Percentiles rank a stretch among this genome's conserved stretches.
phyloP scores from a whole-genome alignment of 2,113 vertebrate species.

The Microtus ochrogaster region DNA sequence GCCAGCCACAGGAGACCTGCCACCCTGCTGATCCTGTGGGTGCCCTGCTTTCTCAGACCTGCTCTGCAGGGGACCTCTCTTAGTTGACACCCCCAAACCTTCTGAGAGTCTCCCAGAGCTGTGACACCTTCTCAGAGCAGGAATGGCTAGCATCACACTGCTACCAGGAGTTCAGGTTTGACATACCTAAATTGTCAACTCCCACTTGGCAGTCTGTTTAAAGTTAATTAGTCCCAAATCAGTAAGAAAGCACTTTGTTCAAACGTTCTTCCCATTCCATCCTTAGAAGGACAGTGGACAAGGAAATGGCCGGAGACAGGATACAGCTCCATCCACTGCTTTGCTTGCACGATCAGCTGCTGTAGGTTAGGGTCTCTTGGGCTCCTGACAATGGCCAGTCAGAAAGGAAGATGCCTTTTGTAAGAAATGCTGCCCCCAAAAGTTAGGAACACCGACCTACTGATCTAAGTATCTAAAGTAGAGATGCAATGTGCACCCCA shows the following conservation, averaged over 20 bases:
- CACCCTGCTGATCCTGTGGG: not conserved
- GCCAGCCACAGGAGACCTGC: not conserved
- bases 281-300: not conserved
- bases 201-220: not conserved
- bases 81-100: not conserved
- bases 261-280: not conserved
- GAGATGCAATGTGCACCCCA: rapidly evolving
- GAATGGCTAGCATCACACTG: not conserved
- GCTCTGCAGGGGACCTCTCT: not conserved
- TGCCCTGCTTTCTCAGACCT: not conserved
- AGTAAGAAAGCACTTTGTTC: not conserved
- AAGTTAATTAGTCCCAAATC: not conserved
- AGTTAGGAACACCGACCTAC: not conserved
- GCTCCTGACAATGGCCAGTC: not conserved
- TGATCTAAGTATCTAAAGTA: not conserved
- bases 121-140: not conserved
- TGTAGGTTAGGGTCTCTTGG: not conserved
- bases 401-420: not conserved
- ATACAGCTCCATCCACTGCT: not conserved
- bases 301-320: not conserved
- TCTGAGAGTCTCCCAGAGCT: not conserved
- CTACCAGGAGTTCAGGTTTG: not conserved
- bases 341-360: not conserved
- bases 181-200: not conserved
- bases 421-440: not conserved